These are phyloP conservation scores for Bufo bufo DNA, from an alignment of 2,113 vertebrate genomes.

Conservation along the genomic window DNA sequence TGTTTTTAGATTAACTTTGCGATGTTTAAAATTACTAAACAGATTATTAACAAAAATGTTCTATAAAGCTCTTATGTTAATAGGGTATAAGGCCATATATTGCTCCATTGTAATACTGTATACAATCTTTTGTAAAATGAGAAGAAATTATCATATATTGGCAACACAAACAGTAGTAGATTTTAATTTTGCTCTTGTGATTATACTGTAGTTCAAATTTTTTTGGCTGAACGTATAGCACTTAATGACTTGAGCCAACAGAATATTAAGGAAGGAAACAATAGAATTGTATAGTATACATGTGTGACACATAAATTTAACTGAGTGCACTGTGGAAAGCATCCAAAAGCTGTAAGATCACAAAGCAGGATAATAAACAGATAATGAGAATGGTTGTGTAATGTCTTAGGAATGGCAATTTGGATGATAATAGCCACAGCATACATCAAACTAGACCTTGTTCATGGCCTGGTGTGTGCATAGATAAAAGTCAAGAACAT, in stretches of 20 bases:
- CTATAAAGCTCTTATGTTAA: neutral
- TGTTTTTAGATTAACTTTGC: neutral
- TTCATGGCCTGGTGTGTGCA: too few species aligned
- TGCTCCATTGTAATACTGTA: neutral
- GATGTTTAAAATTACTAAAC: neutral
- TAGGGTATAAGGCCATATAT: neutral
- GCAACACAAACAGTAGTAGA: neutral
- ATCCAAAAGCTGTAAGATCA: constrained; percentile 35
- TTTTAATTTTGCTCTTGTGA: neutral
- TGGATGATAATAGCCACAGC: neutral
- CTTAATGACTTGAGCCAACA: constrained; percentile 12
- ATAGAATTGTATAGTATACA: constrained; percentile 23
- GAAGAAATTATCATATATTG: neutral
- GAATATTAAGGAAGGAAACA: constrained; percentile 35
- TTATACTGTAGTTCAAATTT: neutral
- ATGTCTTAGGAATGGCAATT: constrained; percentile 20
- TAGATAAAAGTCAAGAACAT: too few species aligned
- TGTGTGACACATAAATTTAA: constrained; percentile 28
- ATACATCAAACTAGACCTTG: neutral
- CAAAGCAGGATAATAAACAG: constrained; percentile 37
- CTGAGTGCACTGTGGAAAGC: constrained; percentile 37
- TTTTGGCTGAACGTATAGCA: constrained; percentile 38
- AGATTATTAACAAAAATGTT: neutral
- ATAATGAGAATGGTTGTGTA: constrained; percentile 7
- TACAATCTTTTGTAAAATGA: neutral